A percentile compares a stretch with the other conserved stretches of the same genome.
These are phyloP conservation scores for Silurus glanis DNA, from an alignment of 2,113 vertebrate genomes.

Conservation along the genomic window DNA sequence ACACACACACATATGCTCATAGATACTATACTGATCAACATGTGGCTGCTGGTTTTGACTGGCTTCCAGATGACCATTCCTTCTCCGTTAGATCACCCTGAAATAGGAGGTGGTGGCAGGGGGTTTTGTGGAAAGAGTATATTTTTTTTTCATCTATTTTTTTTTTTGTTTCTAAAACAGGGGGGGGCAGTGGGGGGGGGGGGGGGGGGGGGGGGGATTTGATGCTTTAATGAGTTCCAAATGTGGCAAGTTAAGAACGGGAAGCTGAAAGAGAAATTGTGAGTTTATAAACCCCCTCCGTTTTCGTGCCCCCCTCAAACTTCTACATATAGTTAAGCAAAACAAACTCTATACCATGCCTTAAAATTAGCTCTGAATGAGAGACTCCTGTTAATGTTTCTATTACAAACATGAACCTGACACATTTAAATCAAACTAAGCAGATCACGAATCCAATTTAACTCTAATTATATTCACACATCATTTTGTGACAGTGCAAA, in stretches of 20 bases:
- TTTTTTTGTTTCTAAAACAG: conserved; percentile 61
- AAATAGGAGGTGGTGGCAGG: conserved; percentile 71
- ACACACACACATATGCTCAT: conserved; percentile 41
- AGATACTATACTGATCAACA: conserved; percentile 70
- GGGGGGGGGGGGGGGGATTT: conserved; percentile 39
- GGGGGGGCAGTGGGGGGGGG: conserved; percentile 39
- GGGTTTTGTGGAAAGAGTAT: conserved; percentile 74
- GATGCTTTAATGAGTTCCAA: conserved; percentile 79
- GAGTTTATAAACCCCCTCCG: conserved; percentile 61
- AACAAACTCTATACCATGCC: conserved; percentile 14
- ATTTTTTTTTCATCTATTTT: conserved; percentile 57
- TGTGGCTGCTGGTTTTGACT: conserved; percentile 72
- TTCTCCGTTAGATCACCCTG: conserved; percentile 75
- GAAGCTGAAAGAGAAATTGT: conserved; percentile 61
- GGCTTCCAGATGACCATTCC: conserved; percentile 76
- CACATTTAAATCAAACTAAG: not conserved
- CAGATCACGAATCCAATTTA: not conserved
- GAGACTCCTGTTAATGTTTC: not conserved
- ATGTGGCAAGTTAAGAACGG: conserved; percentile 70
- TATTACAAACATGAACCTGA: conserved; percentile 7
- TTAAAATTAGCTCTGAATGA: not conserved
- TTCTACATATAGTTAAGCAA: conserved; percentile 23
- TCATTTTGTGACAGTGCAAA: not conserved
- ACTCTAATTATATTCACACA: not conserved
- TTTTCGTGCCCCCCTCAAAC: not conserved